Conservation (phyloP, 2,113 vertebrate genomes). For the Leptobrachium leishanense region DNA sequence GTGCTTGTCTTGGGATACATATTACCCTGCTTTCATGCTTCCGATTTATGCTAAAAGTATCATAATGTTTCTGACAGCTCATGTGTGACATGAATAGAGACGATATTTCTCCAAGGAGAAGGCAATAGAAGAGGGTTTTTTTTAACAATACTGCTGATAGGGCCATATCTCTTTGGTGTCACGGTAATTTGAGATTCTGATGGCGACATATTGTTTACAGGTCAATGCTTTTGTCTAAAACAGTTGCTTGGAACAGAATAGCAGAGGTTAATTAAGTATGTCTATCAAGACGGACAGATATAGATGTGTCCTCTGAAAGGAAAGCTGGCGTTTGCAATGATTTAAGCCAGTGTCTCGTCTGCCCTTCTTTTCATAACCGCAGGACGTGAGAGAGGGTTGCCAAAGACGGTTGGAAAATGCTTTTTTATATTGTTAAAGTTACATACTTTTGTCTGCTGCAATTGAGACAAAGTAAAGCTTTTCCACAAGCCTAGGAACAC, state of each 20-base stretch:
- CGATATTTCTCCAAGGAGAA: slow-evolving; percentile 81
- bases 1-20: background rate
- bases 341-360: slow-evolving; percentile 53
- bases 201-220: slow-evolving; percentile 89
- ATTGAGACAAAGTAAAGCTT: too few species aligned
- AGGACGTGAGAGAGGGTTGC: slow-evolving; percentile 48
- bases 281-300: slow-evolving; percentile 79
- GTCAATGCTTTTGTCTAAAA: slow-evolving; percentile 87
- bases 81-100: slow-evolving; percentile 84
- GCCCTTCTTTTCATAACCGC: slow-evolving; percentile 44
- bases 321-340: slow-evolving; percentile 67
- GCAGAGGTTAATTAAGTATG: slow-evolving; percentile 99
- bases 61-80: slow-evolving; percentile 85
- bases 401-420: background rate
- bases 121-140: slow-evolving; percentile 71
- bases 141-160: slow-evolving; percentile 69
- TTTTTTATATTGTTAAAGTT: background rate
- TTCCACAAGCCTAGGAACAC: too few species aligned
- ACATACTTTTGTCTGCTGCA: too few species aligned
- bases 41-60: slow-evolving; percentile 90
- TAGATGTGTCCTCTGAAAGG: slow-evolving; percentile 63
- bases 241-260: slow-evolving; percentile 83
- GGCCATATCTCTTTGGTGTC: slow-evolving; percentile 77
- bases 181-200: slow-evolving; percentile 70
- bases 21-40: slow-evolving; percentile 66